phyloP scores from a whole-genome alignment of 2,888 invertebrate genomes.

The Phorcus lineatus region DNA sequence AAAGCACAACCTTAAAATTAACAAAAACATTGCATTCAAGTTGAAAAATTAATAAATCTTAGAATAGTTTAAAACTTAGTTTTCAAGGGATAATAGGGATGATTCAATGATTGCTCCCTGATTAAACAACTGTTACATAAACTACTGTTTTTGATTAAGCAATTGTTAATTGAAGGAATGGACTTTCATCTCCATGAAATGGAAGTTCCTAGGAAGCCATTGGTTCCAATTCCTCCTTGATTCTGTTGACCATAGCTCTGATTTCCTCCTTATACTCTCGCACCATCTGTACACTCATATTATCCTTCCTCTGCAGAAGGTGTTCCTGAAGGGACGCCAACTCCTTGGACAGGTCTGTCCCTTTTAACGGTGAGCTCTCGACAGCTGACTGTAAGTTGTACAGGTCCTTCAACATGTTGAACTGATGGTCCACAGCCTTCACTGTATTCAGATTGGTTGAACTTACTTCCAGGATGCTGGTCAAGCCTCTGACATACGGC shows the following conservation, averaged over 20 bases:
- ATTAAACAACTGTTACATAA: too few species aligned
- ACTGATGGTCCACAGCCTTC: background rate
- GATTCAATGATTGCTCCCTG: too few species aligned
- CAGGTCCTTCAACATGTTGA: background rate
- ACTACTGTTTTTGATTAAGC: too few species aligned
- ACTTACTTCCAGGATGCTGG: background rate
- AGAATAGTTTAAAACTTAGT: too few species aligned
- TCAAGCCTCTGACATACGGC: background rate
- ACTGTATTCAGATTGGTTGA: background rate
- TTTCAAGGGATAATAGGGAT: too few species aligned
- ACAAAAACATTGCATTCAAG: too few species aligned
- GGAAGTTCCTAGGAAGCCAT: background rate
- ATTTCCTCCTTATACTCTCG: background rate
- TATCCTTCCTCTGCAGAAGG: background rate
- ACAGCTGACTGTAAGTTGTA: background rate
- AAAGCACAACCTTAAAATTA: too few species aligned
- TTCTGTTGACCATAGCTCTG: background rate
- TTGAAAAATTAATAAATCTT: too few species aligned
- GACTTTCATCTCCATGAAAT: background rate
- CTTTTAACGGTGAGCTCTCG: background rate
- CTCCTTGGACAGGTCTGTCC: background rate
- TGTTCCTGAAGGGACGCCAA: background rate
- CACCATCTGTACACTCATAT: background rate
- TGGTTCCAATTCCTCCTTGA: background rate
- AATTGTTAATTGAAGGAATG: background rate